Percentiles rank a stretch among this genome's conserved stretches.
Conservation (phyloP, 2,797 vertebrate species). For the Diglossa cyanea region DNA sequence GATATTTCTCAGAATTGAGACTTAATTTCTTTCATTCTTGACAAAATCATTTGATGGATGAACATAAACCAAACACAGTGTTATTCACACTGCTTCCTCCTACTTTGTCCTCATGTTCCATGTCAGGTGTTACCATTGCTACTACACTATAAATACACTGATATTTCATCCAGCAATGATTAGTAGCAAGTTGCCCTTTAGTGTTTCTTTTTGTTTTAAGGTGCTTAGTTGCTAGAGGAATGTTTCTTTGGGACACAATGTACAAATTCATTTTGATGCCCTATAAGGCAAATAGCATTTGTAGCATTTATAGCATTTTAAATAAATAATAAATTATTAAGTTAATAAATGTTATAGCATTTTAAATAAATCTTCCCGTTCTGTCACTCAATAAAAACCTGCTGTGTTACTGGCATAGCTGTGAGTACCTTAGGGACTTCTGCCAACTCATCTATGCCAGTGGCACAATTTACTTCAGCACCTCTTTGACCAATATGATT, state of each 20-base stretch:
- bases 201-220: neutral
- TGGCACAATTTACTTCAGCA: neutral
- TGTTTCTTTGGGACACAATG: neutral
- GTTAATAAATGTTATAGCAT: neutral
- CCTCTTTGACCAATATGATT: neutral
- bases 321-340: neutral
- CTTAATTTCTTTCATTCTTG: neutral
- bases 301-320: neutral
- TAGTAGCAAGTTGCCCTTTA: neutral
- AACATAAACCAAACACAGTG: neutral
- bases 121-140: neutral
- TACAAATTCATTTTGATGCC: neutral
- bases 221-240: neutral
- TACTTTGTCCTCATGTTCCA: neutral
- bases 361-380: neutral
- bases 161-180: neutral
- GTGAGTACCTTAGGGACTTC: neutral
- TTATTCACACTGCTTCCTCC: neutral
- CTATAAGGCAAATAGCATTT: neutral
- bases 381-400: neutral
- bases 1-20: neutral
- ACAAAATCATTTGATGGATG: neutral
- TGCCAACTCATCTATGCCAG: neutral
- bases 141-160: neutral
- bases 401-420: neutral